Evolutionary conservation across 2,888 invertebrate genomes (phyloP).

Genomic region (Ormyrus labotus): DNA sequence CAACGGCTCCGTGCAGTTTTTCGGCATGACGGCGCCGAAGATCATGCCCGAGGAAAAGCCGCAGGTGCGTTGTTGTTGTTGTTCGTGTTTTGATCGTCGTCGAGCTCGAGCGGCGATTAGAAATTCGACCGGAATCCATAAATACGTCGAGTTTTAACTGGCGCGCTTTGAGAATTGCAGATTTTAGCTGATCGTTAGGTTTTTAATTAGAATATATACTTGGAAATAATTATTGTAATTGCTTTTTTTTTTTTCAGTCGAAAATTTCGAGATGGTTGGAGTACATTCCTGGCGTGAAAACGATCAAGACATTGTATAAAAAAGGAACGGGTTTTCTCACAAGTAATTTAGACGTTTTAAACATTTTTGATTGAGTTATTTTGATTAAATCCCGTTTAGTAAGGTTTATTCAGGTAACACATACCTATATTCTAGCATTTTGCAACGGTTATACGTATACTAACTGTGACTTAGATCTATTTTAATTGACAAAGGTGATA

Average conservation of each 20-base stretch:
- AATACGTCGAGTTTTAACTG: too few species aligned
- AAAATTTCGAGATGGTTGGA: constrained; percentile 62
- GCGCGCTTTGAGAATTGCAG: too few species aligned
- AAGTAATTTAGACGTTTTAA: constrained; percentile 59
- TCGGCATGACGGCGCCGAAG: constrained; percentile 61
- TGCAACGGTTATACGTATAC: too few species aligned
- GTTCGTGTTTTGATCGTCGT: too few species aligned
- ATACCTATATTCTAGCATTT: not conserved
- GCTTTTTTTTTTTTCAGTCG: constrained; percentile 59
- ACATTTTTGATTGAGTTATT: not conserved
- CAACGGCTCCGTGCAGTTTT: constrained; percentile 65
- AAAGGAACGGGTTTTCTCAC: constrained; percentile 63
- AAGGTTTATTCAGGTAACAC: not conserved
- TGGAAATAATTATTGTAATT: too few species aligned
- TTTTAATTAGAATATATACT: too few species aligned
- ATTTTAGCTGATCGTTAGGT: too few species aligned
- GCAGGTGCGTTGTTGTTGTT: constrained; percentile 35
- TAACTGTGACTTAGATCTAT: not conserved
- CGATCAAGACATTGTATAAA: constrained; percentile 62
- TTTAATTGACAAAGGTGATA: not conserved
- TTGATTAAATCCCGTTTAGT: not conserved
- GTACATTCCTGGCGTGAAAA: constrained; percentile 64
- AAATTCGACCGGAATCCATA: too few species aligned
- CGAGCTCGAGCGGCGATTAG: too few species aligned
- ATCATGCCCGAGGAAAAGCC: constrained; percentile 47